These are phyloP conservation scores for Callimorpha dominula DNA, from an alignment of 2,888 invertebrate species.

Conservation along the genomic window DNA sequence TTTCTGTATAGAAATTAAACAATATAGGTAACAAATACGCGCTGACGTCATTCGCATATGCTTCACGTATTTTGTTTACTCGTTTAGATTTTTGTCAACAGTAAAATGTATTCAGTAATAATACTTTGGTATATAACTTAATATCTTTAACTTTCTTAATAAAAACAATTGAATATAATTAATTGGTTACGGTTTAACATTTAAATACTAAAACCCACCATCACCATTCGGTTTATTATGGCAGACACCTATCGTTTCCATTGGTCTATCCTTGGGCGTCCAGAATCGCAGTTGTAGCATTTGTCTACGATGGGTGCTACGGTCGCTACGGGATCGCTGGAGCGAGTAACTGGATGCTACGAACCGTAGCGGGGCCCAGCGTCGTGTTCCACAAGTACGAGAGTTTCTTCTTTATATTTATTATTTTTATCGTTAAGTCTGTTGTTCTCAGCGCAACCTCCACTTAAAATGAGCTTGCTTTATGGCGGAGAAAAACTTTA, in stretches of 20 bases:
- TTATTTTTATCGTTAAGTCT: slow-evolving; percentile 42
- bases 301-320: slow-evolving; percentile 43
- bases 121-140: too few relatives aligned
- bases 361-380: slow-evolving; percentile 38
- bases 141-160: too few relatives aligned
- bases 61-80: neutral
- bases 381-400: slow-evolving; percentile 28
- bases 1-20: neutral
- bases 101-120: neutral
- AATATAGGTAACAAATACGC: neutral
- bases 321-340: slow-evolving; percentile 45
- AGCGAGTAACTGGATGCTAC: slow-evolving; percentile 52
- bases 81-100: neutral
- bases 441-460: slow-evolving; percentile 38
- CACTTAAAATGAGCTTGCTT: slow-evolving; percentile 38
- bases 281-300: slow-evolving; percentile 37
- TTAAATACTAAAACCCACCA: too few relatives aligned
- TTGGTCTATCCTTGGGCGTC: neutral
- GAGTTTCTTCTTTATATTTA: slow-evolving; percentile 38
- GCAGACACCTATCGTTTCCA: neutral
- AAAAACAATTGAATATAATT: too few relatives aligned
- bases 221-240: neutral
- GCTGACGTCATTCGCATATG: neutral
- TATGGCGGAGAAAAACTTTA: slow-evolving; percentile 20
- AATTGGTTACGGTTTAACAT: too few relatives aligned